Base-by-base conservation (phyloP, 2,113 vertebrate genomes). In the Onychorhynchus coronatus region DNA sequence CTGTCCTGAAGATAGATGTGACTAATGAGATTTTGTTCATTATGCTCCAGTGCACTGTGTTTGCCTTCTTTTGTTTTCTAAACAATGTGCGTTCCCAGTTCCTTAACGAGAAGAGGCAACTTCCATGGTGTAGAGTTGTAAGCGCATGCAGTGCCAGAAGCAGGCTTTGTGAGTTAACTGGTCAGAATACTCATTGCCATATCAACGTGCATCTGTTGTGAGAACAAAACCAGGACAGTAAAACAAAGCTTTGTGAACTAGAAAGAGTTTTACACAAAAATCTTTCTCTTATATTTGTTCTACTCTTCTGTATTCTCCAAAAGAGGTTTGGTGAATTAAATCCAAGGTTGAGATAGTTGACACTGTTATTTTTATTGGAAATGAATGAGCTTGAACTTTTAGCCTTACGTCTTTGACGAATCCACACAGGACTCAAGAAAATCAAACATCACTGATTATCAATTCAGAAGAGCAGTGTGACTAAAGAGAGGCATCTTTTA, bases 1-100 rank as follows among this genome's bases (percentile, higher is more conserved):
- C 17, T 96, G 59, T 92, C 71, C 59, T 78, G 66, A 88, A 96
- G 89, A 96, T 31, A 91, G 72, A 85, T 94, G 72, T 79, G 68
- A 79, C 55, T 92, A 59, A 91, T 91, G 77, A 88, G 28, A 68
- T 74, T 78, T 88, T 12, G 50, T 91, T 72, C 5, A 10, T 70
- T 94, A 72, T 7, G 39, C 58, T 49, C 55, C 70, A 63, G 70
- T 15, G 28, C 58, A 59, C 91, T 85, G 46, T 49, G 46, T 30
- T 94, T 90, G 56, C 39, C 19, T 62, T 27, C 41, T 83, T 31
- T 10, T 78, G 39, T 68, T 95, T 52, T 61, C 61, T 35, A 71
- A 93, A 95, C 53, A 89, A 65, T 55, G 42, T 49, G 44, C 61
- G 42, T 71, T 97, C 28, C 49, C 67, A 74, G 23, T 6, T 87